These are phyloP conservation scores for Frankliniella fusca DNA, from an alignment of 2,888 invertebrate genomes.

Conservation along the genomic window DNA sequence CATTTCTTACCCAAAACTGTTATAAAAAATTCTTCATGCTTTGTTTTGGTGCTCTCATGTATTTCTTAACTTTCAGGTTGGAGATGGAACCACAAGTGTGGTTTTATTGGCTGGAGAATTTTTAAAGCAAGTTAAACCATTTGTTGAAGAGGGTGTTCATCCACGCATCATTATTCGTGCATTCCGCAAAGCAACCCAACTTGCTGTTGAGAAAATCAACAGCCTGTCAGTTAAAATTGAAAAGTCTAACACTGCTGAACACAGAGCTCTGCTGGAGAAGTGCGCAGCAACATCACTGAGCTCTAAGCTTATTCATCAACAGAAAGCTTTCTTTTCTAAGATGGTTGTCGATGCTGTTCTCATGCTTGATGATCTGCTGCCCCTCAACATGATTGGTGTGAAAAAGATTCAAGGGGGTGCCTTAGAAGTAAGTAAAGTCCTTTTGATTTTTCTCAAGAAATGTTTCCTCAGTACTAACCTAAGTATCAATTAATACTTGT, in stretches of 20 bases:
- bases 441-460: neutral
- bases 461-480: neutral
- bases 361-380: constrained; percentile 80
- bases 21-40: neutral
- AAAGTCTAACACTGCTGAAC: constrained; percentile 58
- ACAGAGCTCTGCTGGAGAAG: constrained; percentile 66
- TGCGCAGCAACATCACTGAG: constrained; percentile 96
- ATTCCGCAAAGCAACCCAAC: constrained; percentile 73
- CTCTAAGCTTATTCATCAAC: constrained; percentile 93
- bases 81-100: constrained; percentile 98
- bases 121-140: constrained; percentile 88
- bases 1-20: neutral
- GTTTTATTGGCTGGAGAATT: constrained; percentile 94
- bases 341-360: constrained; percentile 98
- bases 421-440: constrained; percentile 46
- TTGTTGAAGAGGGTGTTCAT: constrained; percentile 94
- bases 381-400: constrained; percentile 98
- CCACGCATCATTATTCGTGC: constrained; percentile 89
- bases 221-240: constrained; percentile 78
- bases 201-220: constrained; percentile 77
- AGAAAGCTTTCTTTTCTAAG: constrained; percentile 91
- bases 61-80: constrained; percentile 61
- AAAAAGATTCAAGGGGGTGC: constrained; percentile 78
- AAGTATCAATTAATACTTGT: constrained; percentile 31
- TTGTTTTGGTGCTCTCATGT: neutral